phyloP scores from a whole-genome alignment of 2,113 vertebrate genomes.

The Amphilophus citrinellus region DNA sequence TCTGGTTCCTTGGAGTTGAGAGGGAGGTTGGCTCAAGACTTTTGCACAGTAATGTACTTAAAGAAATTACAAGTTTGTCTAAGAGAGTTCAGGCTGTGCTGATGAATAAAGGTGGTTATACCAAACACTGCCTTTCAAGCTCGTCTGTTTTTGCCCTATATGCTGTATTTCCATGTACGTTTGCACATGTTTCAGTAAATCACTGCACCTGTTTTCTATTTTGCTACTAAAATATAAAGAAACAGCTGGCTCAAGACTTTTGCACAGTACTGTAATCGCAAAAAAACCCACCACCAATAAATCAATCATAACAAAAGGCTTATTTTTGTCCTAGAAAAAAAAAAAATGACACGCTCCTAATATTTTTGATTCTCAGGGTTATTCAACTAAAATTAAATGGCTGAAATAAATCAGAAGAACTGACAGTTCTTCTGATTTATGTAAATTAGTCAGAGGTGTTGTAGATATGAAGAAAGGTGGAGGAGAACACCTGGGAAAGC shows the following conservation, averaged over 20 bases:
- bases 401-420: not conserved
- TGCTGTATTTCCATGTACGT: not conserved
- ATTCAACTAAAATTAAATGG: not conserved
- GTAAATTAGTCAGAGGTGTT: constrained; percentile 1
- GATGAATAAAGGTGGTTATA: not conserved
- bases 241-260: not conserved
- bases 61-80: not conserved
- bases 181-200: not conserved
- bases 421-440: not conserved
- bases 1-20: not conserved
- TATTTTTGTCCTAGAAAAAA: not conserved
- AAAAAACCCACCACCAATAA: not conserved
- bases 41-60: not conserved
- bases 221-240: not conserved
- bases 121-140: not conserved
- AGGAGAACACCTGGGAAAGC: constrained; percentile 32
- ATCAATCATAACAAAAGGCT: not conserved
- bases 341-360: not conserved
- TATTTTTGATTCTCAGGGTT: not conserved
- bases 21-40: not conserved
- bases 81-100: not conserved
- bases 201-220: too few relatives aligned
- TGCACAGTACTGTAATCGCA: not conserved
- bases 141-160: not conserved
- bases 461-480: not conserved